These are phyloP conservation scores for Orycteropus afer DNA, from an alignment of 2,113 vertebrate genomes.

Conservation along the genomic window DNA sequence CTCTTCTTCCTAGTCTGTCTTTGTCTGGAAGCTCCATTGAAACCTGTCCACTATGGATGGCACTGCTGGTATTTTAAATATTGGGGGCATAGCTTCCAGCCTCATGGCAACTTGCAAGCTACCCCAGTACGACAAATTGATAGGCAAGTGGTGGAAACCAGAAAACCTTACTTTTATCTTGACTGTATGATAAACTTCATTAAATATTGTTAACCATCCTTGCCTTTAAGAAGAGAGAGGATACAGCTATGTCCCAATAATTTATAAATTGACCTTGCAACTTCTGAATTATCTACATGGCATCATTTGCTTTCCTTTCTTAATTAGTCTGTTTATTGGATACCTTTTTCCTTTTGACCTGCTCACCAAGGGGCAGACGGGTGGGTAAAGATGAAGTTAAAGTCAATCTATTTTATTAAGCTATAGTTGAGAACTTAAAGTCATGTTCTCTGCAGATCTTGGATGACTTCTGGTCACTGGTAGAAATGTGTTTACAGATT, in stretches of 20 bases:
- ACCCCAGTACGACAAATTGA: too few relatives aligned
- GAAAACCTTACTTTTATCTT: background rate
- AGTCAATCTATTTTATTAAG: background rate
- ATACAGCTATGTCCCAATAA: background rate
- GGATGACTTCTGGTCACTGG: background rate
- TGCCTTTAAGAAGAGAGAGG: background rate
- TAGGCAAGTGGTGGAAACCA: too few relatives aligned
- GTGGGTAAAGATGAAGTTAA: background rate
- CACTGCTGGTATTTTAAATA: too few relatives aligned
- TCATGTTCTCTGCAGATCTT: background rate
- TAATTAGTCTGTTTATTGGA: background rate
- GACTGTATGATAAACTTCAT: background rate
- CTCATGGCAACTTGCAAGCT: too few relatives aligned
- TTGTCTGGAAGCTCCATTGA: too few relatives aligned
- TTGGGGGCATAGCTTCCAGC: too few relatives aligned
- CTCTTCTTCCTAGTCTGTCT: too few relatives aligned
- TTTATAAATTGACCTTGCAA: background rate
- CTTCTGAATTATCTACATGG: background rate
- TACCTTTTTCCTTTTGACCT: background rate
- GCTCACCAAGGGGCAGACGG: background rate
- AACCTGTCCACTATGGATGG: too few relatives aligned
- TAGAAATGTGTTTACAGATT: constrained; percentile 21
- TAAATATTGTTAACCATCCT: background rate
- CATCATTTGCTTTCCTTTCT: background rate
- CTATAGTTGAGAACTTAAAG: constrained; percentile 11